A percentile compares a stretch with the other conserved stretches of the same genome.
phyloP scores from a whole-genome alignment of 1,140 invertebrate genomes.

The Drosophila cardini region DNA sequence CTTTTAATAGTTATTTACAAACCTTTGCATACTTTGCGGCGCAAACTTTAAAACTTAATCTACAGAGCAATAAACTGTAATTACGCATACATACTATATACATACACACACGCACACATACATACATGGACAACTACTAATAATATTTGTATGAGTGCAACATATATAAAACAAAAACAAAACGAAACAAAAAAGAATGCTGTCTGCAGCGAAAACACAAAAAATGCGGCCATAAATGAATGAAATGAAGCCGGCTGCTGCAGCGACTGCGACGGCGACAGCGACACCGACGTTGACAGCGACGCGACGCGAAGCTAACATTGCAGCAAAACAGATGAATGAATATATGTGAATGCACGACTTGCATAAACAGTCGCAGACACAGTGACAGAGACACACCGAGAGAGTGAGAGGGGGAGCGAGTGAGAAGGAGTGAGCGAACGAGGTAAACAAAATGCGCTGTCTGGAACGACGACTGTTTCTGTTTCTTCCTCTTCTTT shows the following conservation, averaged over 20 bases:
- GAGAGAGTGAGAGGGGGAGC: slow-evolving; percentile 11
- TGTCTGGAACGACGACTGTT: slow-evolving; percentile 31
- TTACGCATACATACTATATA: slow-evolving; percentile 15
- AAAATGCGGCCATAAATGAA: slow-evolving; percentile 72
- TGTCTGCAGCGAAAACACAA: slow-evolving; percentile 59
- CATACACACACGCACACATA: slow-evolving; percentile 33
- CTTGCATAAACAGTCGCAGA: slow-evolving; percentile 64
- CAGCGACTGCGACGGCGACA: slow-evolving; percentile 8
- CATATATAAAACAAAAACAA: slow-evolving; percentile 3
- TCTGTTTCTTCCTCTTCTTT: slow-evolving; percentile 4
- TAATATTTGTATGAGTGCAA: slow-evolving; percentile 18
- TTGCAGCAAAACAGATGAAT: slow-evolving; percentile 59
- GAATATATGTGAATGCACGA: slow-evolving; percentile 66
- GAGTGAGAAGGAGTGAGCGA: slow-evolving; percentile 16
- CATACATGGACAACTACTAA: slow-evolving; percentile 51
- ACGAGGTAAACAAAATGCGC: slow-evolving; percentile 36
- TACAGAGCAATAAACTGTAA: slow-evolving; percentile 50
- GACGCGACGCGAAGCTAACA: slow-evolving; percentile 25
- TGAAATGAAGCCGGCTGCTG: slow-evolving; percentile 58
- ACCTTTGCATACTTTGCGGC: slow-evolving; percentile 62
- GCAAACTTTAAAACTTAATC: slow-evolving; percentile 35
- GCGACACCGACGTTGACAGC: slow-evolving; percentile 24
- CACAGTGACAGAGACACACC: slow-evolving; percentile 28
- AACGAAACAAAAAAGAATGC: slow-evolving; percentile 24
- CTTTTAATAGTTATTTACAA: slow-evolving; percentile 66